Evolutionary conservation across 2,113 vertebrate genomes (phyloP).

Genomic region (Macroglossus sobrinus): DNA sequence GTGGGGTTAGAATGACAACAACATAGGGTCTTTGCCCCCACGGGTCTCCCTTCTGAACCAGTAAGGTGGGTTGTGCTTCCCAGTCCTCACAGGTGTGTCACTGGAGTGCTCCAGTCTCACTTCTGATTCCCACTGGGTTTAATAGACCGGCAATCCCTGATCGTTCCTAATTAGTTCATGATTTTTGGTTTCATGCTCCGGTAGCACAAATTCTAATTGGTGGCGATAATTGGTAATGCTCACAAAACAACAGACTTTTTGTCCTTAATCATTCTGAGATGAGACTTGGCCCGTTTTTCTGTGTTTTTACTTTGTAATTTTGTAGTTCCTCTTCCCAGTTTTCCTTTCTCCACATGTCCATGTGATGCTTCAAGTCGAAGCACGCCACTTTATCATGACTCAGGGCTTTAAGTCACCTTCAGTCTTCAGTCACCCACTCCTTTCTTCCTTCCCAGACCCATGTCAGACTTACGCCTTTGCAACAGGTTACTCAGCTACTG

Average conservation of each 20-base stretch:
- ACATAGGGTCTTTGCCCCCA: neutral
- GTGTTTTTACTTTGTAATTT: neutral
- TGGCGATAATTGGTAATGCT: neutral
- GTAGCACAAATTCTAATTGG: neutral
- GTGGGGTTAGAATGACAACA: neutral
- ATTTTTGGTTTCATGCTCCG: neutral
- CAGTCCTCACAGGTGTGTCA: neutral
- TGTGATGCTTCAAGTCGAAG: neutral
- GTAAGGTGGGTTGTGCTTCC: neutral
- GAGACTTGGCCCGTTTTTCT: neutral
- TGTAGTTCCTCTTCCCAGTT: neutral
- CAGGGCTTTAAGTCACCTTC: neutral
- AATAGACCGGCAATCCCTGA: neutral
- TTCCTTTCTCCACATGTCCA: neutral
- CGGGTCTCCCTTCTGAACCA: neutral
- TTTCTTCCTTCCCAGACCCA: neutral
- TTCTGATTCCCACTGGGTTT: neutral
- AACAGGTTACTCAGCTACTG: accelerated
- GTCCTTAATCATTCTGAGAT: too few species aligned
- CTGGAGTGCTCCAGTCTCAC: neutral
- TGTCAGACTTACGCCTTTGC: too few species aligned
- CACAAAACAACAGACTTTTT: neutral
- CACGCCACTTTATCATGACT: neutral
- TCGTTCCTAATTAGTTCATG: neutral
- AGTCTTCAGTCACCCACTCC: neutral